These are phyloP conservation scores for Trisateles emortualis DNA, from an alignment of 2,888 invertebrate species.

Conservation along the genomic window DNA sequence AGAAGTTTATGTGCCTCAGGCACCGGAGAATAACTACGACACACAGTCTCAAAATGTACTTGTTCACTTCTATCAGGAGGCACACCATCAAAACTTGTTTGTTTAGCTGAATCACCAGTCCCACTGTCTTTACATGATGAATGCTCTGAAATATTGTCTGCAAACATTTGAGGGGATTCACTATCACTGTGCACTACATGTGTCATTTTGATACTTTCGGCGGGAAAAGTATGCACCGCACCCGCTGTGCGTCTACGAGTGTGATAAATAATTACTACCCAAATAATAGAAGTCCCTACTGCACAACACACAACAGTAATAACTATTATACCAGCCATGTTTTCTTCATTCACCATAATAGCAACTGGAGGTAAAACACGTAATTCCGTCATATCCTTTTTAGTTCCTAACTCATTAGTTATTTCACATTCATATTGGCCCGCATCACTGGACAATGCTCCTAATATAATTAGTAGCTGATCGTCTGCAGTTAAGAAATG, in stretches of 20 bases:
- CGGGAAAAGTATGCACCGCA: slow-evolving; percentile 78
- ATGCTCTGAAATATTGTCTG: slow-evolving; percentile 91
- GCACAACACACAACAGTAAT: slow-evolving; percentile 96
- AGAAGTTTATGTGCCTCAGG: slow-evolving; percentile 83
- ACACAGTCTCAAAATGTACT: slow-evolving; percentile 80
- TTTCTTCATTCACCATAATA: slow-evolving; percentile 89
- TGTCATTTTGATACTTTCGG: slow-evolving; percentile 82
- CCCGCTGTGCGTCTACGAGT: slow-evolving; percentile 90
- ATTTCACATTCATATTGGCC: slow-evolving; percentile 97
- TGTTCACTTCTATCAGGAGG: slow-evolving; percentile 79
- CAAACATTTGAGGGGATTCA: slow-evolving; percentile 81
- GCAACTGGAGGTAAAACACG: slow-evolving; percentile 89
- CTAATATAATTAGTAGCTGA: slow-evolving; percentile 95
- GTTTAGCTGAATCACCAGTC: slow-evolving; percentile 92
- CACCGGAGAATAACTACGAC: slow-evolving; percentile 81
- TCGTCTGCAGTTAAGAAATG: slow-evolving; percentile 95
- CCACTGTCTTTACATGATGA: slow-evolving; percentile 93
- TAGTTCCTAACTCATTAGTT: slow-evolving; percentile 93
- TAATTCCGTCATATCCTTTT: slow-evolving; percentile 90
- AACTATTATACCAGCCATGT: slow-evolving; percentile 94
- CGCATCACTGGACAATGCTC: slow-evolving; percentile 91
- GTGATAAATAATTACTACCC: slow-evolving; percentile 96
- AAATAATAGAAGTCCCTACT: slow-evolving; percentile 95
- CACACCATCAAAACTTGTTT: slow-evolving; percentile 89
- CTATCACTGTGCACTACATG: slow-evolving; percentile 84